These are phyloP conservation scores for Danaus chrysippus DNA, from an alignment of 2,888 invertebrate genomes.

Conservation along the genomic window DNA sequence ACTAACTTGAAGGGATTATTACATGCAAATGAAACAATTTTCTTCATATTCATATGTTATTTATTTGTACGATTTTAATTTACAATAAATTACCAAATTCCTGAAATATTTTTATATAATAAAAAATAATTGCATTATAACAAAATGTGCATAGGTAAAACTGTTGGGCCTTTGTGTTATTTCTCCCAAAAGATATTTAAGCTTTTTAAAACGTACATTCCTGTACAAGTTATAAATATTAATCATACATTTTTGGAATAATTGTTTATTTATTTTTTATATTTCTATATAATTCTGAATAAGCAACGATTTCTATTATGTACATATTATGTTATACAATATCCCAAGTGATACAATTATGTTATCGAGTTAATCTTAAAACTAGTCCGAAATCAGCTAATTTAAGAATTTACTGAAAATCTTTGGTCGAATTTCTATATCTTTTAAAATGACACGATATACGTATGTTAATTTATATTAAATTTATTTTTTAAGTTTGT, in stretches of 20 bases:
- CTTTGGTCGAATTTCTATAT: conserved; percentile 1
- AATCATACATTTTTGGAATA: conserved; percentile 15
- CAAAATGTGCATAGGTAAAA: conserved; percentile 15
- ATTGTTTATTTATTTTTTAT: conserved; percentile 23
- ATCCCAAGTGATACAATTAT: conserved; percentile 25
- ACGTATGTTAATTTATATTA: not conserved
- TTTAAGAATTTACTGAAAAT: conserved; percentile 3
- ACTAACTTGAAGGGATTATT: not conserved
- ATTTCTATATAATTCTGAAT: conserved; percentile 19
- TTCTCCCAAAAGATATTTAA: conserved; percentile 15
- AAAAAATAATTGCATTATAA: conserved; percentile 13
- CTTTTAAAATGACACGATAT: not conserved
- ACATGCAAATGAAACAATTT: not conserved
- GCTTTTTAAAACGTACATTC: conserved; percentile 14
- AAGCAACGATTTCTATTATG: conserved; percentile 25
- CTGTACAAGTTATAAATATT: conserved; percentile 25
- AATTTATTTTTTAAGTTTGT: not conserved
- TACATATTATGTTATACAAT: conserved; percentile 22
- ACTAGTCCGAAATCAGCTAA: conserved; percentile 8
- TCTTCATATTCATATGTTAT: conserved; percentile 20
- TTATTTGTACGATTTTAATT: conserved; percentile 26
- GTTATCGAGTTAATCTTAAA: conserved; percentile 21
- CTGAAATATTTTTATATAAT: conserved; percentile 14
- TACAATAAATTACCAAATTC: conserved; percentile 19
- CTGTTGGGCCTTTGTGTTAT: conserved; percentile 9